phyloP scores from a whole-genome alignment of 1,140 invertebrate species.

The Pectinophora gossypiella region DNA sequence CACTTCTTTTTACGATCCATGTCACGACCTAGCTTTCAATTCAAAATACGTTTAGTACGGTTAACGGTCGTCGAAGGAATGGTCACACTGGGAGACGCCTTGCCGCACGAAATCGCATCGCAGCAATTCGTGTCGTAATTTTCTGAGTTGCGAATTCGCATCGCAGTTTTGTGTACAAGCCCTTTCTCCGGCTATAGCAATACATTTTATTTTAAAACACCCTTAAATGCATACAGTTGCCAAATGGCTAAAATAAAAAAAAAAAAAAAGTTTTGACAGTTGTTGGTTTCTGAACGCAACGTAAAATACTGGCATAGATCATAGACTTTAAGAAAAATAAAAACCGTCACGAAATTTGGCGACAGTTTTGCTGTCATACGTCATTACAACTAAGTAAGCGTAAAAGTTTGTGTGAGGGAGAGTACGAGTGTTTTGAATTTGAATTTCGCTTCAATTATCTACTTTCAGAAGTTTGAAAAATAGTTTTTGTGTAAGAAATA shows the following conservation, averaged over 20 bases:
- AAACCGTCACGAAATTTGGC: neutral
- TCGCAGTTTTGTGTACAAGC: conserved; percentile 14
- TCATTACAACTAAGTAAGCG: too few species aligned
- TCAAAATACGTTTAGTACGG: conserved; percentile 21
- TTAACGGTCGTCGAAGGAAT: conserved; percentile 13
- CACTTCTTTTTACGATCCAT: conserved; percentile 14
- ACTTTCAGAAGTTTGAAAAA: neutral
- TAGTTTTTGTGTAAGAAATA: neutral
- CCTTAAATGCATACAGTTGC: neutral
- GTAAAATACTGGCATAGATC: too few species aligned
- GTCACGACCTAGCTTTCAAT: conserved; percentile 19
- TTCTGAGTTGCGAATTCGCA: conserved; percentile 15
- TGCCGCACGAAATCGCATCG: conserved; percentile 16
- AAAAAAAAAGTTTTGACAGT: neutral
- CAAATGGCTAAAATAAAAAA: neutral
- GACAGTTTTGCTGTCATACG: too few species aligned
- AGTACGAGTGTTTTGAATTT: neutral
- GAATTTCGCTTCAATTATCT: neutral
- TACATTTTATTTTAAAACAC: too few species aligned
- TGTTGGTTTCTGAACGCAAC: neutral
- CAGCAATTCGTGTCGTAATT: conserved; percentile 7
- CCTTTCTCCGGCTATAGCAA: too few species aligned
- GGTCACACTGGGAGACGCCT: conserved; percentile 14
- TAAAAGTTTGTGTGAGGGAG: neutral
- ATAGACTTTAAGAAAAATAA: neutral